phyloP scores from a whole-genome alignment of 2,113 vertebrate genomes.

The Neotoma lepida region DNA sequence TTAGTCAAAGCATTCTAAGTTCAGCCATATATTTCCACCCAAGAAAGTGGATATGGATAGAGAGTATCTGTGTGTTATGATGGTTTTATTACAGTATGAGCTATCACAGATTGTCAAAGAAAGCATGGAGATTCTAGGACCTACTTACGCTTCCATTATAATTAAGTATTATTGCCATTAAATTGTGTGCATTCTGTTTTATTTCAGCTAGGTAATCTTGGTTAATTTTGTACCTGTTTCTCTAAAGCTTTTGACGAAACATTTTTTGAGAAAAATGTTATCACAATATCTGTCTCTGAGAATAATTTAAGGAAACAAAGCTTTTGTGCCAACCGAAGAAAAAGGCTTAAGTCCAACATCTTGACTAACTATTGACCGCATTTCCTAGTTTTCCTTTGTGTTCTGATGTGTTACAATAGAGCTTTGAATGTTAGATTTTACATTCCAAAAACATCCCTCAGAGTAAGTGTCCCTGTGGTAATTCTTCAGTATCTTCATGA shows the following conservation, averaged over 20 bases:
- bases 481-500: conserved; percentile 81
- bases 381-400: conserved; percentile 61
- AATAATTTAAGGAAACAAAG: conserved; percentile 45
- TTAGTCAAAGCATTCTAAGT: conserved; percentile 34
- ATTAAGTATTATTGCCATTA: conserved; percentile 11
- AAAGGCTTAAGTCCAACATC: not conserved
- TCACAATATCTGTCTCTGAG: not conserved
- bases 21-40: not conserved
- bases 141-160: conserved; percentile 16
- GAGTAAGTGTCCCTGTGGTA: conserved; percentile 79
- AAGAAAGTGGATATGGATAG: not conserved
- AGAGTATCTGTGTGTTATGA: not conserved
- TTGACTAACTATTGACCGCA: conserved; percentile 47
- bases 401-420: conserved; percentile 58
- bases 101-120: not conserved
- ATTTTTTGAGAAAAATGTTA: conserved; percentile 48
- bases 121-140: not conserved
- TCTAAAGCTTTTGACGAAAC: conserved; percentile 43
- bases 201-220: conserved; percentile 31
- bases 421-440: conserved; percentile 62
- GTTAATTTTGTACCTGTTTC: conserved; percentile 50
- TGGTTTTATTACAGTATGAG: conserved; percentile 36
- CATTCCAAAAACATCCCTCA: conserved; percentile 69
- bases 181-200: conserved; percentile 38
- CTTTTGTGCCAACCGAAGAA: conserved; percentile 30